phyloP scores from a whole-genome alignment of 92 coral and sea anemone genomes.

The Heliopora coerulea region DNA sequence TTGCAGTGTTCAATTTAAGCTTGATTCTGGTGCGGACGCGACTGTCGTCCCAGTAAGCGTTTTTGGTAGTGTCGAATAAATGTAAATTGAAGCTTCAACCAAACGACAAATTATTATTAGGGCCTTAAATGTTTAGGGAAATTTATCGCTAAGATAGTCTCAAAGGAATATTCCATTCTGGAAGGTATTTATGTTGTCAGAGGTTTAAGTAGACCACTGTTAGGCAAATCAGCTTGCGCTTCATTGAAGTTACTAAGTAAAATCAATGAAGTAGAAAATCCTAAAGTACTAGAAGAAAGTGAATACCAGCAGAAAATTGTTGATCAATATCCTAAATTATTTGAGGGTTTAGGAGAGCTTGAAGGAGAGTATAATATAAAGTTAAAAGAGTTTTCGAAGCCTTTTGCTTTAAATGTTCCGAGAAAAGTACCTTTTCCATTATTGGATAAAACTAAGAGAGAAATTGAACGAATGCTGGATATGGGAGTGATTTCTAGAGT shows the following conservation, averaged over 20 bases:
- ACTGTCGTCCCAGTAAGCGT: conserved; percentile 50
- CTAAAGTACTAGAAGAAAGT: background rate
- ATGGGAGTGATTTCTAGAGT: conserved; percentile 44
- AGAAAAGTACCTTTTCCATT: conserved; percentile 48
- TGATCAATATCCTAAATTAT: conserved; percentile 51
- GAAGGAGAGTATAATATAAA: conserved; percentile 54
- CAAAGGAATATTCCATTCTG: conserved; percentile 14
- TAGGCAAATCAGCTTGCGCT: conserved; percentile 42
- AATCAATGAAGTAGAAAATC: conserved; percentile 25
- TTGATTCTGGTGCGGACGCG: conserved; percentile 56
- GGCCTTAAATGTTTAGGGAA: conserved; percentile 52
- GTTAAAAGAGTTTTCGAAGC: conserved; percentile 46
- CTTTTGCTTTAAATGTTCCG: conserved; percentile 50
- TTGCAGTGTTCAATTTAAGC: conserved; percentile 33
- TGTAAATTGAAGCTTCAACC: conserved; percentile 19
- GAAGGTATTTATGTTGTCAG: conserved; percentile 31
- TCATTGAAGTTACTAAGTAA: conserved; percentile 47
- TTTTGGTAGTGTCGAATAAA: conserved; percentile 44
- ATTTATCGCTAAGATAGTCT: conserved; percentile 30
- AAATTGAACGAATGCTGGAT: conserved; percentile 47
- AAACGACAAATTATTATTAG: conserved; percentile 39
- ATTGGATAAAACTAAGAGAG: conserved; percentile 32
- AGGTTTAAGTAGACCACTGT: conserved; percentile 54
- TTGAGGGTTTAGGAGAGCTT: conserved; percentile 53
- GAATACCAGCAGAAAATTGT: conserved; percentile 5